Base-by-base conservation (phyloP, 1,140 invertebrate genomes). In the Euwallacea fornicatus region DNA sequence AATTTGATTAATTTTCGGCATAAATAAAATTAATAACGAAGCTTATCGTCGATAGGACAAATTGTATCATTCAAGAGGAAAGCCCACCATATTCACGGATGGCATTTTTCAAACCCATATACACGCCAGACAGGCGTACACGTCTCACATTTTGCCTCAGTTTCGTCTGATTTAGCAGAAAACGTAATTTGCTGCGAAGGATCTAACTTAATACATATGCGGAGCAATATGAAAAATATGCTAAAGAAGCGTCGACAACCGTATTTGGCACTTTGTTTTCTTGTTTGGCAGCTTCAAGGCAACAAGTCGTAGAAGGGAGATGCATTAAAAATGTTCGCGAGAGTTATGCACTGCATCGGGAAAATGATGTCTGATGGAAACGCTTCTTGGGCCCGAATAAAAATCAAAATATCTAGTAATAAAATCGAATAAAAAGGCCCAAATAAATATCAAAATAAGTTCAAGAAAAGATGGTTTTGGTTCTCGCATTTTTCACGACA, bases 181-280 rank as follows among this genome's bases (percentile, higher is more conserved):
- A 73, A 73, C 64, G 68, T 73, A 70, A 73, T 73, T 73, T 73
- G 61, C 47, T 69, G 42, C 8, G 46, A 66, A 13, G 16, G 63
- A 43, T 66, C 41, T 46, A 47, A 64, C 33, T 61, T 50, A 50
- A 69, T 63, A 68, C 46, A 73, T 73, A 62, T 67, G 69, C 65
- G 65, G 44, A 62, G 64, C 55, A 64, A 74, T 74, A 71, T 66
- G 68, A 63, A 68, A 63, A 66, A 71, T 65, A 71, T 74, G 63
- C 46, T 66, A 66, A 69, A 65, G 69, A 74, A 66, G 73, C 73
- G 73, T 74, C 73, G 69, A 71, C 68, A 71, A 67, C 69, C 69
- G 65, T 73, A 74, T 74, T 74, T 74, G 73, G 69, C 62, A 74
- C 73, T 73, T 74, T 71, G 73, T 74, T 74, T 74, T 65, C 69